Conservation (phyloP, 2,113 vertebrate species). For the Balaenoptera acutorostrata region DNA sequence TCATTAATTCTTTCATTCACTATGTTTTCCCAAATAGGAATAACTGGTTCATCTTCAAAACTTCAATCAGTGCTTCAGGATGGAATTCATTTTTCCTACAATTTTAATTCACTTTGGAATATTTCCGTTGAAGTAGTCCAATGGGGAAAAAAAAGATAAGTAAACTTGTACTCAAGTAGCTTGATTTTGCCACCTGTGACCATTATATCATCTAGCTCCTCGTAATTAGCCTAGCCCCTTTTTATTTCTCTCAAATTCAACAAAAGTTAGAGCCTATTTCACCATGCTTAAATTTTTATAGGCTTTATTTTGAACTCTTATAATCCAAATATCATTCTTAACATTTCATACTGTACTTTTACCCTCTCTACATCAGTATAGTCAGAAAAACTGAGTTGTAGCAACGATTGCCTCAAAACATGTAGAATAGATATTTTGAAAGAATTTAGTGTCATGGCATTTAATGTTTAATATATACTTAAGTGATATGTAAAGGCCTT, state of each 20-base stretch:
- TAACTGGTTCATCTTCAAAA: neutral
- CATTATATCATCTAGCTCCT: neutral
- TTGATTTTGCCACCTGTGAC: neutral
- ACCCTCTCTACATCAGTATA: neutral
- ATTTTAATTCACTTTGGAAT: neutral
- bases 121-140: neutral
- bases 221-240: accelerated
- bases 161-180: neutral
- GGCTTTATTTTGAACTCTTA: neutral
- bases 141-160: neutral
- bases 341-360: neutral
- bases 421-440: neutral
- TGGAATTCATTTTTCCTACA: neutral
- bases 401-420: neutral
- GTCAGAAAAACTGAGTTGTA: neutral
- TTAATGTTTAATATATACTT: neutral
- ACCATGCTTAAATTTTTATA: neutral
- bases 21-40: neutral
- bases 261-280: neutral
- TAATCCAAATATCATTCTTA: neutral
- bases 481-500: neutral
- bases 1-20: neutral
- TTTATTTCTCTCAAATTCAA: neutral
- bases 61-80: neutral
- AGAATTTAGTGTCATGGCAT: neutral